Evolutionary conservation across 2,888 invertebrate genomes (phyloP).

Genomic region (Mesorhabditis spiculigera): DNA sequence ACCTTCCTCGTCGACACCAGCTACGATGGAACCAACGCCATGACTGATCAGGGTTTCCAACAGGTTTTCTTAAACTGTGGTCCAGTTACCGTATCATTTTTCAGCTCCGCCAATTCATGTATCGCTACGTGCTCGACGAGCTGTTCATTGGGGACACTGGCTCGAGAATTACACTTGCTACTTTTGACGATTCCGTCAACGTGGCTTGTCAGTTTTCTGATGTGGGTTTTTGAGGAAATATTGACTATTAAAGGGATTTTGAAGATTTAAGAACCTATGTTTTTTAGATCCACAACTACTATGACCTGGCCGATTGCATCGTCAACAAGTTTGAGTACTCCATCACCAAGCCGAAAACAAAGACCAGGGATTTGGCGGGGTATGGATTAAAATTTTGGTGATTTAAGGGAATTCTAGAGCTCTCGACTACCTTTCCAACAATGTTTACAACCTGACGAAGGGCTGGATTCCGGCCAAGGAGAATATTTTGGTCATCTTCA

Average conservation of each 20-base stretch:
- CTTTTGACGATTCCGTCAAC: not conserved
- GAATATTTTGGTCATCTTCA: constrained; percentile 1
- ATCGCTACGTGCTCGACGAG: not conserved
- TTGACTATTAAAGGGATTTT: not conserved
- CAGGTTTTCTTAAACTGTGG: not conserved
- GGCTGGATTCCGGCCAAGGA: not conserved
- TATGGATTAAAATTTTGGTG: not conserved
- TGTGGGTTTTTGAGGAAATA: not conserved
- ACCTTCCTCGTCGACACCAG: constrained; percentile 5
- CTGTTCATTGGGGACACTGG: not conserved
- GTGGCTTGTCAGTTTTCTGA: not conserved
- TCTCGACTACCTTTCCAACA: not conserved
- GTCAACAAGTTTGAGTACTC: not conserved
- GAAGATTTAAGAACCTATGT: not conserved
- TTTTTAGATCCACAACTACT: constrained; percentile 5
- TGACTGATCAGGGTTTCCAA: not conserved
- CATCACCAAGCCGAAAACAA: not conserved
- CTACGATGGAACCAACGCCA: not conserved
- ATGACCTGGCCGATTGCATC: not conserved
- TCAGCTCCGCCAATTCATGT: constrained; percentile 5
- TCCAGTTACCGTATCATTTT: not conserved
- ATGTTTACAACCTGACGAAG: not conserved
- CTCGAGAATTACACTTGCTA: not conserved
- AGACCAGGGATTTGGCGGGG: not conserved
- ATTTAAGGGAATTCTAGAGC: not conserved